Evolutionary conservation across 2,797 vertebrate genomes (phyloP), one percentile per base, ranked within the genome.

Genomic region (Falco biarmicus): DNA sequence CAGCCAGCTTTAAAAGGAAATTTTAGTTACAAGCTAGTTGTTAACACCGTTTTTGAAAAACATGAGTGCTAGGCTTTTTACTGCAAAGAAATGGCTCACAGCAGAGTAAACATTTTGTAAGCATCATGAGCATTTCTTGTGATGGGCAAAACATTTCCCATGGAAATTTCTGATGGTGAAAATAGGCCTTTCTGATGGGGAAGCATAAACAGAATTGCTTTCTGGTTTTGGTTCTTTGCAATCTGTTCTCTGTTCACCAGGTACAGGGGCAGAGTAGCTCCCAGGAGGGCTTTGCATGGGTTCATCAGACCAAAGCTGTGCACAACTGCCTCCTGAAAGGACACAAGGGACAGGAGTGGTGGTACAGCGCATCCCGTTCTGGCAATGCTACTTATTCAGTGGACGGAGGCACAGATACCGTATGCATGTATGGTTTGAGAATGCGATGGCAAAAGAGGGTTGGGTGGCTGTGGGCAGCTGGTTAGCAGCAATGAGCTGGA

Each of bases 391-490:
- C 4, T 2, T 8, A 7, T 1, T 50, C 45, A 26, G 45, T 1
- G 2, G 24, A 9, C 2, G 1, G 16, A 45, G 51, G 7, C n/a
- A 9, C 0, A 4, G 29, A 19, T 73, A 26, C 53, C 29, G 4
- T 5, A 24, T 0, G 0, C 18, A 5, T 4, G 17, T 16, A 43
- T 31, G 18, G 25, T 64, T 34, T 68, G 70, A 26, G 70, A 60
- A 13, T 68, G 32, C 1, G 0, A 31, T 16, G 12, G 61, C 56
- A 39, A 71, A 11, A 50, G 21, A 53, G 28, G 20, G 28, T 11
- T 57, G 26, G 48, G 26, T 0, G 0, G 45, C 21, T 5, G 12
- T 2, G 4, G 26, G 15, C 4, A 2, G 15, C 6, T 0, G 1
- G 22, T 63, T 37, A 37, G 59, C 29, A 63, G 65, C 41, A 21